Conservation (phyloP, 1,140 invertebrate species). For the Pseudomyrmex gracilis region DNA sequence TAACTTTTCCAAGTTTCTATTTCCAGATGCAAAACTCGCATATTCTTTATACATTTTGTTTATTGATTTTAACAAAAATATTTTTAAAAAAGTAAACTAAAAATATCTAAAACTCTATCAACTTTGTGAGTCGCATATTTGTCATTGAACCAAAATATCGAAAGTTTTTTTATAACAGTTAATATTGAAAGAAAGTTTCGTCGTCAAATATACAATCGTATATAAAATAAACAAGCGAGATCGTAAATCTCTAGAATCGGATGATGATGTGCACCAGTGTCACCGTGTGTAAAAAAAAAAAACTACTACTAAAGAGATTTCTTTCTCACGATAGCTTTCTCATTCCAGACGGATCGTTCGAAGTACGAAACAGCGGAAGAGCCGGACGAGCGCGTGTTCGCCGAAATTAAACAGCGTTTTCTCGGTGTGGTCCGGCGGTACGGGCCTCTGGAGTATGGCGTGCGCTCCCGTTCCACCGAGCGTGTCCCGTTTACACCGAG, state of each 20-base stretch:
- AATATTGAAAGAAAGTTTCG: background rate
- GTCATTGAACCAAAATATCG: background rate
- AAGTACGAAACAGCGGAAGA: constrained; percentile 59
- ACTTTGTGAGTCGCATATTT: background rate
- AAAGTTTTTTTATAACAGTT: background rate
- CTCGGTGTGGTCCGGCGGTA: constrained; percentile 36
- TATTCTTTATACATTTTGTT: too few relatives aligned
- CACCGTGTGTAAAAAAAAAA: background rate
- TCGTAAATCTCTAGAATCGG: background rate
- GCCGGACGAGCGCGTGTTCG: constrained; percentile 67
- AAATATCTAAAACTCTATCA: too few relatives aligned
- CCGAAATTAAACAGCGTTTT: constrained; percentile 75
- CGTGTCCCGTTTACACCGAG: constrained; percentile 71
- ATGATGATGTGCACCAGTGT: background rate
- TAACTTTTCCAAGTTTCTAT: background rate
- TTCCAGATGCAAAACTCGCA: background rate
- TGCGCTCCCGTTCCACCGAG: constrained; percentile 42
- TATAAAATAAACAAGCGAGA: background rate
- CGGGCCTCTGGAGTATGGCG: constrained; percentile 2
- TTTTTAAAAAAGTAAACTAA: too few relatives aligned
- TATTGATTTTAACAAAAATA: too few relatives aligned
- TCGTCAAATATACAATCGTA: background rate
- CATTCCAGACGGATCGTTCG: constrained; percentile 36
- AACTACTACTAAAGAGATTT: constrained; percentile 22
- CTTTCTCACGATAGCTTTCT: background rate